Percentiles rank a stretch among this genome's conserved stretches.
Evolutionary conservation across 2,888 invertebrate genomes (phyloP).

Genomic region (Synergus laeviventris): DNA sequence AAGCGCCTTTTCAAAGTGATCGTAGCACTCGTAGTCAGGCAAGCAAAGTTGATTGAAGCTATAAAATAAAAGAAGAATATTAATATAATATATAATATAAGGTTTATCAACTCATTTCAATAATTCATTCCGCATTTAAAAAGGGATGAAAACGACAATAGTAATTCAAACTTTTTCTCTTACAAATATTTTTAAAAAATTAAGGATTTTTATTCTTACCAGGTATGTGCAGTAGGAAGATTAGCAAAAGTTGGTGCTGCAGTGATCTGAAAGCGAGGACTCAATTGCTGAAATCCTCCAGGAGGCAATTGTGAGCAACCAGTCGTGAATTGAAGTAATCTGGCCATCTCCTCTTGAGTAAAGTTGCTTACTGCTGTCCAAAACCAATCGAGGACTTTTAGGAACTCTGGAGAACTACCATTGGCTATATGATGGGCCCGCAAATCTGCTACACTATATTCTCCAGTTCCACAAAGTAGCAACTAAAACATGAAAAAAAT

Average conservation of each 20-base stretch:
- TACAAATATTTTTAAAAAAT: conserved; percentile 7
- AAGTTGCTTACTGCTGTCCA: conserved; percentile 94
- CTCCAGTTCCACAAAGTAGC: conserved; percentile 94
- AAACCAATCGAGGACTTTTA: conserved; percentile 91
- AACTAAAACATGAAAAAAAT: conserved; percentile 78
- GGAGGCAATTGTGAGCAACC: conserved; percentile 95
- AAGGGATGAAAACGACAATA: neutral
- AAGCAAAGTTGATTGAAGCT: conserved; percentile 97
- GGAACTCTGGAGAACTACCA: conserved; percentile 88
- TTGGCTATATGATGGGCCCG: conserved; percentile 91
- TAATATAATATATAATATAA: conserved; percentile 4
- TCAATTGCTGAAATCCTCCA: conserved; percentile 92
- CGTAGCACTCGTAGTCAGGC: conserved; percentile 95
- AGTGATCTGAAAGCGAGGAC: conserved; percentile 94
- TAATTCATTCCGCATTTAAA: neutral
- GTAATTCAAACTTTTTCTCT: neutral
- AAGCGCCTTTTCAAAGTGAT: conserved; percentile 93
- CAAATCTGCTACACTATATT: conserved; percentile 93
- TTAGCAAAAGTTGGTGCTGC: conserved; percentile 93
- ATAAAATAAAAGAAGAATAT: conserved; percentile 66
- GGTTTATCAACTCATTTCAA: too few species aligned
- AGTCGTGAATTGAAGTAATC: conserved; percentile 94
- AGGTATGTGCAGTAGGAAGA: conserved; percentile 95
- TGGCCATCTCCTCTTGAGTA: conserved; percentile 94
- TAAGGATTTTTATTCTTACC: conserved; percentile 78